Evolutionary conservation across 2,113 vertebrate genomes (phyloP).

Genomic region (Tylochromis polylepis): DNA sequence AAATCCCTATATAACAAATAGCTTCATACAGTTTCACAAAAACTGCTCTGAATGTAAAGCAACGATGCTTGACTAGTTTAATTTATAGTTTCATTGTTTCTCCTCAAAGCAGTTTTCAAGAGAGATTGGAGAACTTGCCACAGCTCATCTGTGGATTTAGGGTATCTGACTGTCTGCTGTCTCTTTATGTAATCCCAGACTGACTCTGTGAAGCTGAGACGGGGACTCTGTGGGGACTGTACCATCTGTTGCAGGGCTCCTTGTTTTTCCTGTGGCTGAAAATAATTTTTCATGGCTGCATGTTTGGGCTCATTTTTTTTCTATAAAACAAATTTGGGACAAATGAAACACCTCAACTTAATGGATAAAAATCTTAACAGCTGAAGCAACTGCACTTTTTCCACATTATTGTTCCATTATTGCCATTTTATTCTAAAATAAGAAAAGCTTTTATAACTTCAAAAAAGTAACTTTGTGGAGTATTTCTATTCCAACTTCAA

Average conservation of each 20-base stretch:
- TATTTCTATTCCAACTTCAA: neutral
- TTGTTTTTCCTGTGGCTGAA: neutral
- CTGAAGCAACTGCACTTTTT: neutral
- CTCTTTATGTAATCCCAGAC: neutral
- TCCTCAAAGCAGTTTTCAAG: neutral
- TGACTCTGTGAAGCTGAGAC: neutral
- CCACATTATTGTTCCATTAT: neutral
- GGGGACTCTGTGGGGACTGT: neutral
- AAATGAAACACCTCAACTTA: rapidly evolving
- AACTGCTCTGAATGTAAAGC: neutral
- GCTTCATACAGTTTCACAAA: neutral
- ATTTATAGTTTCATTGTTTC: neutral
- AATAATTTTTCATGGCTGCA: neutral
- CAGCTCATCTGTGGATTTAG: neutral
- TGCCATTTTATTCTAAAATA: neutral
- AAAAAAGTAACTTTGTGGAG: neutral
- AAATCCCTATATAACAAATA: neutral
- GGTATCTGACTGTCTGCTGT: neutral
- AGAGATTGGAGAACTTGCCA: neutral
- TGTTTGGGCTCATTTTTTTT: neutral
- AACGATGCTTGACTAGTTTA: neutral
- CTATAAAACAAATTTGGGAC: neutral
- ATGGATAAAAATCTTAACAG: neutral
- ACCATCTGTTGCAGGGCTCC: neutral
- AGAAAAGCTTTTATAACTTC: neutral